A percentile compares a stretch with the other conserved stretches of the same genome.
Conservation (phyloP, 1,140 invertebrate species). For the Goniozus legneri region DNA sequence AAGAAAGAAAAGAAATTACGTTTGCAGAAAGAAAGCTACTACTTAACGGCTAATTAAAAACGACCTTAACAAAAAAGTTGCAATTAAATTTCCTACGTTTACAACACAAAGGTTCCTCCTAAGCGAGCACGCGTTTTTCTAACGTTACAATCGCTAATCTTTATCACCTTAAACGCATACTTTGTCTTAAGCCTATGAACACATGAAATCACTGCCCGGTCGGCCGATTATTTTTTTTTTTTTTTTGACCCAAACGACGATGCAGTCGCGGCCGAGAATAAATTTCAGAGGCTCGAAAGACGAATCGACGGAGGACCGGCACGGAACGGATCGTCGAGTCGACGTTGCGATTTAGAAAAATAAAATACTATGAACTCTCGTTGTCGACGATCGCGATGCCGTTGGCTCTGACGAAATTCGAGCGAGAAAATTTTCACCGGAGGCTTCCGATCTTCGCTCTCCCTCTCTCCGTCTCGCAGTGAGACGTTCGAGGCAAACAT, state of each 20-base stretch:
- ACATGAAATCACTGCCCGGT: slow-evolving; percentile 57
- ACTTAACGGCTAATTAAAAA: slow-evolving; percentile 31
- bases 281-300: slow-evolving; percentile 2
- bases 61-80: slow-evolving; percentile 15
- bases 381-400: too few relatives aligned
- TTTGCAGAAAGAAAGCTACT: slow-evolving; percentile 34
- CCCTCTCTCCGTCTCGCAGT: background rate
- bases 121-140: slow-evolving; percentile 31
- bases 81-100: slow-evolving; percentile 20
- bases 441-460: too few relatives aligned
- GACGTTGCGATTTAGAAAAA: too few relatives aligned
- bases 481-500: slow-evolving; percentile 42
- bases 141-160: too few relatives aligned
- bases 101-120: slow-evolving; percentile 9
- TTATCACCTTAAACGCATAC: slow-evolving; percentile 35
- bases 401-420: too few relatives aligned
- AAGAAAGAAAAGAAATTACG: slow-evolving; percentile 31
- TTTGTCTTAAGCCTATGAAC: slow-evolving; percentile 53
- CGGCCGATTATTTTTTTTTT: too few relatives aligned
- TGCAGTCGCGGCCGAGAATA: slow-evolving; percentile 35
- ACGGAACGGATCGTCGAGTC: too few relatives aligned
- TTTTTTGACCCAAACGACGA: slow-evolving; percentile 51
- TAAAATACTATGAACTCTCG: too few relatives aligned
- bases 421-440: too few relatives aligned
- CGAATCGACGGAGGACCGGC: slow-evolving; percentile 4